phyloP scores from a whole-genome alignment of 2,113 vertebrate species.

The Reinhardtius hippoglossoides region DNA sequence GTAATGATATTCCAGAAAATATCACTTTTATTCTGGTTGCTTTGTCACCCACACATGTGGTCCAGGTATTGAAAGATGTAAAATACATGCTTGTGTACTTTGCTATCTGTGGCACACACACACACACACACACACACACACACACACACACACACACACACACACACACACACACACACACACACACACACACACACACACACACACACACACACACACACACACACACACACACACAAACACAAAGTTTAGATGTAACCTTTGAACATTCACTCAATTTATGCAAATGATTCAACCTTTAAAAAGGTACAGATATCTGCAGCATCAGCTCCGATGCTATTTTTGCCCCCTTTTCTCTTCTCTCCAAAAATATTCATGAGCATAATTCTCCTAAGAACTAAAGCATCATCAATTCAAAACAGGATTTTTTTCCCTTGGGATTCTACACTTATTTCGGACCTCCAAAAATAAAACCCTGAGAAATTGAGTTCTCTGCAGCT shows the following conservation, averaged over 20 bases:
- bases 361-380: slow-evolving; percentile 25
- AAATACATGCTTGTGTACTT: slow-evolving; percentile 19
- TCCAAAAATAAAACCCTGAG: neutral
- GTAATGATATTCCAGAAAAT: slow-evolving; percentile 35
- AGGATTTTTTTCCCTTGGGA: neutral
- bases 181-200: slow-evolving; percentile 10
- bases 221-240: slow-evolving; percentile 9
- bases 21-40: neutral
- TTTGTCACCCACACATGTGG: slow-evolving; percentile 7
- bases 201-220: neutral
- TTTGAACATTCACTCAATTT: slow-evolving; percentile 58
- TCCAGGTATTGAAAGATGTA: slow-evolving; percentile 5
- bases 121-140: neutral
- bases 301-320: slow-evolving; percentile 56
- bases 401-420: slow-evolving; percentile 2
- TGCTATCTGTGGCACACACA: neutral
- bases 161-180: neutral
- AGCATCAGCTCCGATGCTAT: slow-evolving; percentile 20
- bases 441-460: neutral
- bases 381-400: slow-evolving; percentile 3
- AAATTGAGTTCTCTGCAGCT: no score
- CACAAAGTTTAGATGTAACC: slow-evolving; percentile 51
- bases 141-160: slow-evolving; percentile 23
- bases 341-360: neutral
- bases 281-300: slow-evolving; percentile 74